Conservation (phyloP, 2,797 vertebrate species). For the Rhinoraja longicauda region DNA sequence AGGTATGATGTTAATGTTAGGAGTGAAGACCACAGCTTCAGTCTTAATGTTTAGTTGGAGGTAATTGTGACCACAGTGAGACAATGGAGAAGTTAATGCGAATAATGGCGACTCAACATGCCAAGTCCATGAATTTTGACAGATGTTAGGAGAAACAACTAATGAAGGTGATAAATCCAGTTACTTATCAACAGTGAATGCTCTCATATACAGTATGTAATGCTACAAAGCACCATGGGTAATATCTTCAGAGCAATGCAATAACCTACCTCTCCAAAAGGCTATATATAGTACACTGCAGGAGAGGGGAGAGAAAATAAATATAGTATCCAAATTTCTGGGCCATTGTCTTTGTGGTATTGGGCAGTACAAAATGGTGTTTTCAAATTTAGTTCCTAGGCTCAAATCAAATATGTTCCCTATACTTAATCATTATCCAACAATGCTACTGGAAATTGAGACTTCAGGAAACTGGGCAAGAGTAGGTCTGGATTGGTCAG, state of each 20-base stretch:
- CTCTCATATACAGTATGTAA: neutral
- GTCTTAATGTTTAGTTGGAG: no score
- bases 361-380: no score
- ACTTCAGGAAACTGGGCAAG: no score
- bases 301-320: neutral
- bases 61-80: neutral
- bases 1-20: neutral
- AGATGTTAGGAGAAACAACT: neutral
- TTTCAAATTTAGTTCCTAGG: no score
- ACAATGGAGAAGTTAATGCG: neutral
- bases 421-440: no score
- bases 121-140: neutral
- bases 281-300: neutral
- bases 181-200: neutral
- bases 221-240: neutral
- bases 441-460: no score
- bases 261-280: neutral
- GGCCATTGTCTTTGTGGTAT: no score
- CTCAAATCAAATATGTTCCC: no score
- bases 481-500: no score
- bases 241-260: neutral
- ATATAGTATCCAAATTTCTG: neutral
- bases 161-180: neutral
- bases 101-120: neutral
- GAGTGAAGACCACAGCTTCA: no score